phyloP scores from a whole-genome alignment of 2,888 invertebrate species.

The Oxytorus armatus region DNA sequence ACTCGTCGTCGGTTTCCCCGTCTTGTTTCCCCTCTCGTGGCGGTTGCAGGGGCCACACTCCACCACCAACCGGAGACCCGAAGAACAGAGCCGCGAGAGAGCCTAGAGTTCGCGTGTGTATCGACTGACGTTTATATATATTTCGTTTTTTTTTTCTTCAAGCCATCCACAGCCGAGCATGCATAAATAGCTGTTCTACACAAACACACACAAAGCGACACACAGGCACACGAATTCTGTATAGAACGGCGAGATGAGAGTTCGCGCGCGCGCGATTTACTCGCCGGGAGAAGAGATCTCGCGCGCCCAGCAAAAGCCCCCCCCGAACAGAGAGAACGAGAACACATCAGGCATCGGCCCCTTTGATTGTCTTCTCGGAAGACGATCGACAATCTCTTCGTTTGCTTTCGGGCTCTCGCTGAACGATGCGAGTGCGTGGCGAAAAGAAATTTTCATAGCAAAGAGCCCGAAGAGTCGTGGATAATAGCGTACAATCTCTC shows the following conservation, averaged over 20 bases:
- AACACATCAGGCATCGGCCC: constrained; percentile 69
- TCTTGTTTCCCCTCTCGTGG: constrained; percentile 21
- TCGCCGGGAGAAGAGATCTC: constrained; percentile 44
- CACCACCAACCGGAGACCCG: constrained; percentile 29
- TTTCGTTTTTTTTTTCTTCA: constrained; percentile 59
- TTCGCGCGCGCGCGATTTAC: constrained; percentile 45
- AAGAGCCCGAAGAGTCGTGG: background rate
- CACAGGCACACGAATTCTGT: too few relatives aligned
- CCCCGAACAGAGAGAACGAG: constrained; percentile 41
- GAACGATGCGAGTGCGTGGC: constrained; percentile 16
- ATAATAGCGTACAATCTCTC: background rate
- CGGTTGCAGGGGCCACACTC: constrained; percentile 38
- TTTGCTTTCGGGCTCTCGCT: constrained; percentile 63
- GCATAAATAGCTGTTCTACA: constrained; percentile 79
- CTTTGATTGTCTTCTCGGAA: constrained; percentile 83
- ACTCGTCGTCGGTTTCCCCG: constrained; percentile 60
- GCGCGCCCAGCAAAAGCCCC: constrained; percentile 51
- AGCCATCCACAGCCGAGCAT: constrained; percentile 74
- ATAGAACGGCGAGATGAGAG: constrained; percentile 40
- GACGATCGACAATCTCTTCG: constrained; percentile 72
- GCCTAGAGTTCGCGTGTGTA: constrained; percentile 80
- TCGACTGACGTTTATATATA: constrained; percentile 78
- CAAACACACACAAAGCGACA: too few relatives aligned
- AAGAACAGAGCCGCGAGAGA: constrained; percentile 56
- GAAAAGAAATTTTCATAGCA: constrained; percentile 27